Base-by-base conservation (phyloP, 64 coral and sea anemone species). In the Astreopora myriophthalma region DNA sequence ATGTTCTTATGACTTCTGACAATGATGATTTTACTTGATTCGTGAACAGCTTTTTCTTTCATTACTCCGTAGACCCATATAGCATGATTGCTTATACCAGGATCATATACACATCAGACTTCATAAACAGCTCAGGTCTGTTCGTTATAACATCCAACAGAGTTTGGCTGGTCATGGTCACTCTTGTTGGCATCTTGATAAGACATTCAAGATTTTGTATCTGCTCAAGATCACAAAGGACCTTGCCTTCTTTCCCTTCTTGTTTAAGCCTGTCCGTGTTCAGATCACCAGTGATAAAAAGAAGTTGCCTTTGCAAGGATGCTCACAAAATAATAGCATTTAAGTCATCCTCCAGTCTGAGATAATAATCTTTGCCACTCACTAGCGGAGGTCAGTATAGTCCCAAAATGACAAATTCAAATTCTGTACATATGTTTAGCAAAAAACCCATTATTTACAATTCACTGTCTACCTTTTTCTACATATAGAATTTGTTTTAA, bases 61-160 rank as follows among this genome's bases (percentile, higher is more conserved):
- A 63, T 63, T 19, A 63, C 58, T 19, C 8, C 19, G n/a, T 63
- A 63, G 8, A 20, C 58, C 58, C n/a, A n/a, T n/a, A 63, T 63
- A 9, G 19, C 2, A 24, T 63, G 58, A 63, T 63, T 16, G n/a
- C 58, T 63, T 63, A 63, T 63, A 63, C 58, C 8, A 63, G 58
- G 58, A 63, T 63, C 58, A 24, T 63, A 63, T 10, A 51, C 11
- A 63, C n/a, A 20, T 22, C n/a, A 44, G 40, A 7, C 5, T 23
- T 62, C 17, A 62, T 65, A 40, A 68, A 85, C n/a, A 85, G 11
- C 26, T 85, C 81, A 34, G 22, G 55, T 65, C 48, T 69, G 36
- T 85, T 85, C 20, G 57, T 84, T 23, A 84, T 58, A 57, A 84
- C 79, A 16, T 67, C 57, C 14, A 85, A 14, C 57, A 85, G 37